Evolutionary conservation across 1,140 invertebrate genomes (phyloP).

Genomic region (Drosophila lowei): DNA sequence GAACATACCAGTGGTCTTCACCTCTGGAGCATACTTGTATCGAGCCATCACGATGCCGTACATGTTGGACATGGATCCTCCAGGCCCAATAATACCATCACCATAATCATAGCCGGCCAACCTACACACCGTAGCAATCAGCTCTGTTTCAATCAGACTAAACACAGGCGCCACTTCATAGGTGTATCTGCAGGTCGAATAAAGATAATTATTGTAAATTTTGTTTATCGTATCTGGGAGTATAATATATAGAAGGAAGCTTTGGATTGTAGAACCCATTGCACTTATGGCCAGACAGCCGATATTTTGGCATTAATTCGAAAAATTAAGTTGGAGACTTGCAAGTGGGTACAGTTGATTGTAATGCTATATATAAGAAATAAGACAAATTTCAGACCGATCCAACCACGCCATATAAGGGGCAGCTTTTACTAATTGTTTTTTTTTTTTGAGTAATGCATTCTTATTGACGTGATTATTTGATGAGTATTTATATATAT

Average conservation of each 20-base stretch:
- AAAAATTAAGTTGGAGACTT: too few species aligned
- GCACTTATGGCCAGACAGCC: too few species aligned
- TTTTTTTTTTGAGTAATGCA: too few species aligned
- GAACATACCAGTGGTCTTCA: slow-evolving; percentile 88
- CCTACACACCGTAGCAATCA: slow-evolving; percentile 86
- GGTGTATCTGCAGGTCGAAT: slow-evolving; percentile 86
- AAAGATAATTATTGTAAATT: background rate
- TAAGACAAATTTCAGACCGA: too few species aligned
- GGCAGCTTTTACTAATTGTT: too few species aligned
- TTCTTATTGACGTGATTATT: too few species aligned
- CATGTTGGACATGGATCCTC: slow-evolving; percentile 95
- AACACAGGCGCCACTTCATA: slow-evolving; percentile 91
- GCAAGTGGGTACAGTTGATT: too few species aligned
- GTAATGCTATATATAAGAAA: too few species aligned
- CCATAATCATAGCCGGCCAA: slow-evolving; percentile 87
- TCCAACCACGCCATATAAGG: too few species aligned
- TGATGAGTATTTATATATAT: too few species aligned
- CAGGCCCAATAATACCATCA: slow-evolving; percentile 90
- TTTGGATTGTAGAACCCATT: too few species aligned
- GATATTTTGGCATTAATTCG: too few species aligned
- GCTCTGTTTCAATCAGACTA: slow-evolving; percentile 87
- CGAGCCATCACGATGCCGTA: slow-evolving; percentile 92
- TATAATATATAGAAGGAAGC: background rate
- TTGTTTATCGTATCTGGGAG: background rate
- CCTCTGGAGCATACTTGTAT: slow-evolving; percentile 88